phyloP scores from a whole-genome alignment of 37 sponge, comb jelly and placozoan species.

The Beroe forskalii region DNA sequence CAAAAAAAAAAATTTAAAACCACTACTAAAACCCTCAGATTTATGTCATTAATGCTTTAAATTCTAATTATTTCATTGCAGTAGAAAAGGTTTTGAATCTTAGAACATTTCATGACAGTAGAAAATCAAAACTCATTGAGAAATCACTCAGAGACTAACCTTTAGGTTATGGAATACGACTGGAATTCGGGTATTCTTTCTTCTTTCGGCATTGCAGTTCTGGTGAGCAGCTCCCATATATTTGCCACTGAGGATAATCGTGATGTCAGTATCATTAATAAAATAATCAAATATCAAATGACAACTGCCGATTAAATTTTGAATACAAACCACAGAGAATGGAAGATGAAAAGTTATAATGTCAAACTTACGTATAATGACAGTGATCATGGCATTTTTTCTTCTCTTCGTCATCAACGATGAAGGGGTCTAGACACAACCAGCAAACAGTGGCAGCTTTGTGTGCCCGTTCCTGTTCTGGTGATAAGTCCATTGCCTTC shows the following conservation, averaged over 20 bases:
- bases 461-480: background rate
- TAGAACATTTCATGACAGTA: too few relatives aligned
- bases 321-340: too few relatives aligned
- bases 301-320: too few relatives aligned
- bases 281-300: too few relatives aligned
- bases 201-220: background rate
- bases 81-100: too few relatives aligned
- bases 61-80: too few relatives aligned
- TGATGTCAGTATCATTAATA: background rate
- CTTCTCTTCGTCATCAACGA: background rate
- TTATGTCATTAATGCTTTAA: too few relatives aligned
- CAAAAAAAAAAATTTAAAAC: too few relatives aligned
- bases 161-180: conserved; percentile 51
- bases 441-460: background rate
- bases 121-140: too few relatives aligned
- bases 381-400: conserved; percentile 18
- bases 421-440: background rate
- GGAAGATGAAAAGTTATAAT: background rate
- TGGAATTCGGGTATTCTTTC: background rate
- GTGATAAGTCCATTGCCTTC: background rate
- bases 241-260: background rate
- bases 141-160: too few relatives aligned
- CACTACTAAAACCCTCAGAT: too few relatives aligned
- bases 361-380: conserved; percentile 39
- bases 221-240: conserved; percentile 49